Evolutionary conservation across 2,797 vertebrate genomes (phyloP).

Genomic region (Cyclopterus lumpus): DNA sequence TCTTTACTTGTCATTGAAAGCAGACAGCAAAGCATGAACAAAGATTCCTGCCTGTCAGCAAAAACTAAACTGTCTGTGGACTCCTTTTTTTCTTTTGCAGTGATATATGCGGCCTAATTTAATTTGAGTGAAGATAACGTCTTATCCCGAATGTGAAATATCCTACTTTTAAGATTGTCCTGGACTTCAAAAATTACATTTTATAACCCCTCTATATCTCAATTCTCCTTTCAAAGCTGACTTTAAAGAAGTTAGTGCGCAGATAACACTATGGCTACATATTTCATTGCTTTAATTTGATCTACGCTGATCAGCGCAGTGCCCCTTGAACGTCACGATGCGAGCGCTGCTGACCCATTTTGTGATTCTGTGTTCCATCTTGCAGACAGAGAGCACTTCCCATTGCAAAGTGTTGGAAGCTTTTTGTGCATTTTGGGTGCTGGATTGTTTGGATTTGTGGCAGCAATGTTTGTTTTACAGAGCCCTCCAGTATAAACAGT

Average conservation of each 20-base stretch:
- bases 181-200: slow-evolving; percentile 65
- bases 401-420: slow-evolving; percentile 12
- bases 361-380: slow-evolving; percentile 25
- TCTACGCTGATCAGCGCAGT: slow-evolving; percentile 48
- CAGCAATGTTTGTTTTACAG: slow-evolving; percentile 52
- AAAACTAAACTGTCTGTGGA: slow-evolving; percentile 49
- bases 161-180: slow-evolving; percentile 66
- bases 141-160: slow-evolving; percentile 70
- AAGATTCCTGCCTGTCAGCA: slow-evolving; percentile 61
- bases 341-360: slow-evolving; percentile 55
- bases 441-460: slow-evolving; percentile 56
- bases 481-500: slow-evolving; percentile 36
- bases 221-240: slow-evolving; percentile 50
- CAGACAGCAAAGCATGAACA: slow-evolving; percentile 33
- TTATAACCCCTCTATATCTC: slow-evolving; percentile 60
- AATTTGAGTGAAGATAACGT: slow-evolving; percentile 71
- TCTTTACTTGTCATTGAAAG: slow-evolving; percentile 39
- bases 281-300: slow-evolving; percentile 65
- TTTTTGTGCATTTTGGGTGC: slow-evolving; percentile 54
- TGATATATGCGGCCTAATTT: slow-evolving; percentile 67
- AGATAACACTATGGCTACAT: slow-evolving; percentile 60
- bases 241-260: slow-evolving; percentile 54
- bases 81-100: slow-evolving; percentile 30
- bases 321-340: slow-evolving; percentile 34
- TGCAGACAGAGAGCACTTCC: slow-evolving; percentile 21